phyloP scores from a whole-genome alignment of 2,888 invertebrate species.

The Oscheius sp. region DNA sequence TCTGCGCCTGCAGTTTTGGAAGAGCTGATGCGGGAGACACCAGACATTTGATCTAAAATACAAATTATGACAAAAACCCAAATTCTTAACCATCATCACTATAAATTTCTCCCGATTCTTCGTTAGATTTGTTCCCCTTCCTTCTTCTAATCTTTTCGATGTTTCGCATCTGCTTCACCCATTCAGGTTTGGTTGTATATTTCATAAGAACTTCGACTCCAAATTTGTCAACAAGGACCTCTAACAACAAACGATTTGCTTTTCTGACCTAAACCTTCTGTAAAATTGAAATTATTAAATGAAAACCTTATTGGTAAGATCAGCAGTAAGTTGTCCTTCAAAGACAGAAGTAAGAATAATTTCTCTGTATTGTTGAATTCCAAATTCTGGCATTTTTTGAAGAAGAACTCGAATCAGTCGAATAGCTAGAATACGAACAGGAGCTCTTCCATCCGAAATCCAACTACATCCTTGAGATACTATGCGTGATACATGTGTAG shows the following conservation, averaged over 20 bases:
- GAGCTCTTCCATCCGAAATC: conserved; percentile 55
- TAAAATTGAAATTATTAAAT: background rate
- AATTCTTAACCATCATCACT: conserved; percentile 45
- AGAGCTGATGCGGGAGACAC: conserved; percentile 46
- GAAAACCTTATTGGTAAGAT: conserved; percentile 52
- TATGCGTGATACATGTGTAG: conserved; percentile 48
- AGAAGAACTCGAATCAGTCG: conserved; percentile 59
- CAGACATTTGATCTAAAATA: conserved; percentile 12
- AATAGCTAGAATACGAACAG: conserved; percentile 60
- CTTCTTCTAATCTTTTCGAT: conserved; percentile 56
- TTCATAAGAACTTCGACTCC: conserved; percentile 56
- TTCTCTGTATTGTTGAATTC: conserved; percentile 63
- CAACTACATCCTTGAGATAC: conserved; percentile 54
- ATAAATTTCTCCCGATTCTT: conserved; percentile 41
- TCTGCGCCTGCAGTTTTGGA: conserved; percentile 62
- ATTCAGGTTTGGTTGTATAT: conserved; percentile 53
- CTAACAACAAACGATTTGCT: conserved; percentile 64
- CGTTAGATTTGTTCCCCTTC: conserved; percentile 41
- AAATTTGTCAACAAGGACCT: conserved; percentile 63
- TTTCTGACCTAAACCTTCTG: conserved; percentile 49
- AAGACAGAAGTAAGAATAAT: conserved; percentile 60
- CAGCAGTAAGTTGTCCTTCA: conserved; percentile 53
- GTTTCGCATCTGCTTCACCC: conserved; percentile 63
- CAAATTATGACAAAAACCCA: background rate
- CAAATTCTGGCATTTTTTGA: conserved; percentile 61